Evolutionary conservation across 2,888 invertebrate genomes (phyloP).

Genomic region (Dryocosmus kuriphilus): DNA sequence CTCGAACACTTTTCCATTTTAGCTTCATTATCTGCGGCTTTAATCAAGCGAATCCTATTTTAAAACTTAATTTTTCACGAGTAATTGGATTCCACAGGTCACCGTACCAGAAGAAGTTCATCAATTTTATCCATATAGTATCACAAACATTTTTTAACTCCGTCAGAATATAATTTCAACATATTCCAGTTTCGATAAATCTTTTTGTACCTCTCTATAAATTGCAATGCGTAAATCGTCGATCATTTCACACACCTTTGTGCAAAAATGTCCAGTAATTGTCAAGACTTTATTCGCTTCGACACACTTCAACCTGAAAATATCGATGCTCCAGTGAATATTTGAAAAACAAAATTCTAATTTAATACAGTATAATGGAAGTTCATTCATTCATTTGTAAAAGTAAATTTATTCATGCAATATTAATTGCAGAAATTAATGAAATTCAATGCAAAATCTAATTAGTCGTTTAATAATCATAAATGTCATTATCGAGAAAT

Average conservation of each 20-base stretch:
- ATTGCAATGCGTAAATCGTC: not conserved
- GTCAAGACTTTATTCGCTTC: not conserved
- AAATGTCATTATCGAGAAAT: no score
- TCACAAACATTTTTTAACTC: not conserved
- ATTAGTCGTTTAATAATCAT: not conserved
- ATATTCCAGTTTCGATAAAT: not conserved
- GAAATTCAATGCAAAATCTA: not conserved
- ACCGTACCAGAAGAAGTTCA: not conserved
- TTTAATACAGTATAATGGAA: not conserved
- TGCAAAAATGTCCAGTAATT: not conserved
- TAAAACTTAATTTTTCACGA: conserved; percentile 10
- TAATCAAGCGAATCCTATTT: conserved; percentile 25
- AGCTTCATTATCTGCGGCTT: not conserved
- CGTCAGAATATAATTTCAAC: not conserved
- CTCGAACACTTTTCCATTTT: conserved; percentile 9
- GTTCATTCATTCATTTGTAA: not conserved
- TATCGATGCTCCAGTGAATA: not conserved
- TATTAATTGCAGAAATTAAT: not conserved
- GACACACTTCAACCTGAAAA: not conserved
- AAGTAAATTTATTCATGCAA: not conserved
- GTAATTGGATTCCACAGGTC: conserved; percentile 19
- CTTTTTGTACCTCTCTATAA: not conserved
- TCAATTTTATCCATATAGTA: not conserved
- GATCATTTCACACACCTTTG: not conserved
- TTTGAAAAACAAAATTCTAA: not conserved